These are phyloP conservation scores for Rhyzopertha dominica DNA, from an alignment of 1,140 invertebrate species.

Conservation along the genomic window DNA sequence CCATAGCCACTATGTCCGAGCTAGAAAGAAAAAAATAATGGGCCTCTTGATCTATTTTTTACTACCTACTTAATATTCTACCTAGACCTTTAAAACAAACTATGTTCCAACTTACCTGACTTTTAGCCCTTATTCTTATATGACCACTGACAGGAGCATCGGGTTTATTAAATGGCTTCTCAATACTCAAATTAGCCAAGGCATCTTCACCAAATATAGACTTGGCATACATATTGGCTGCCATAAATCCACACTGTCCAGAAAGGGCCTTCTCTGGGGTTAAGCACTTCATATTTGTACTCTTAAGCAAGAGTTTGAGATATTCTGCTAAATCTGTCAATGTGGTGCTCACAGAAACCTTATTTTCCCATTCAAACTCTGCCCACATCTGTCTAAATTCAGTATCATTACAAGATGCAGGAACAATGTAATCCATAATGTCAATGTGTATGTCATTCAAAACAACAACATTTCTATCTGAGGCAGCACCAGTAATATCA, in stretches of 20 bases:
- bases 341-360: constrained; percentile 95
- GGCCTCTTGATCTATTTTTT: too few relatives aligned
- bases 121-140: constrained; percentile 96
- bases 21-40: too few relatives aligned
- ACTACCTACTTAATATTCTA: too few relatives aligned
- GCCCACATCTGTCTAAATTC: constrained; percentile 99
- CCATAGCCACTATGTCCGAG: too few relatives aligned
- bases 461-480: constrained; percentile 94
- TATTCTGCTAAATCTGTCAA: constrained; percentile 91
- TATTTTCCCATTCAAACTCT: constrained; percentile 99
- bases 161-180: constrained; percentile 85
- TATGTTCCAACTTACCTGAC: constrained; percentile 63
- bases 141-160: constrained; percentile 90
- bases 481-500: constrained; percentile 87
- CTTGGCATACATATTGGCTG: constrained; percentile 97
- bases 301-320: constrained; percentile 84
- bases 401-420: constrained; percentile 88
- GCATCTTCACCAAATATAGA: constrained; percentile 99
- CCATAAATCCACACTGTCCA: constrained; percentile 98
- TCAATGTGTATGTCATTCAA: constrained; percentile 99
- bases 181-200: constrained; percentile 96
- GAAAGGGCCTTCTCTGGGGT: constrained; percentile 93
- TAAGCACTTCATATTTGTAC: constrained; percentile 98
- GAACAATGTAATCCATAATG: constrained; percentile 99
- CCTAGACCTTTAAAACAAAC: too few relatives aligned